These are phyloP conservation scores for Prochilodus magdalenae DNA, from an alignment of 2,113 vertebrate genomes.

Conservation along the genomic window DNA sequence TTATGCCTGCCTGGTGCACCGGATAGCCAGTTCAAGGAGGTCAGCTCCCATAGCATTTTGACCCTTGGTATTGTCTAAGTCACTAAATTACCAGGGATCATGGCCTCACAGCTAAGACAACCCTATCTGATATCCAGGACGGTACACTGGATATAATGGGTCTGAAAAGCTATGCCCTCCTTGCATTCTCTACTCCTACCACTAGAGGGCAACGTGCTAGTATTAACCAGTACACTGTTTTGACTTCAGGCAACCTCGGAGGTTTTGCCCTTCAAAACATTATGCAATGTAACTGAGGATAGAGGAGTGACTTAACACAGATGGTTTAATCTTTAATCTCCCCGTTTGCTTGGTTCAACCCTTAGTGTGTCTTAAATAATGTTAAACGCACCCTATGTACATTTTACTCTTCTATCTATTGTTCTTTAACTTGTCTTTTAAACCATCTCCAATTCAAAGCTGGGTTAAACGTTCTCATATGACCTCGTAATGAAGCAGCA, in stretches of 20 bases:
- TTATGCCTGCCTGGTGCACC: too few relatives aligned
- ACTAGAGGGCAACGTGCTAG: slow-evolving; percentile 13
- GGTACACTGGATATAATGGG: too few relatives aligned
- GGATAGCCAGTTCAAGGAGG: too few relatives aligned
- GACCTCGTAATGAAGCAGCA: not conserved
- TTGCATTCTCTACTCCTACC: not conserved
- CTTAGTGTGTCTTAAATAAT: not conserved
- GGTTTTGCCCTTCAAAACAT: not conserved
- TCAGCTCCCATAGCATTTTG: too few relatives aligned
- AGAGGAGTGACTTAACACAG: not conserved
- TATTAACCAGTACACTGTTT: not conserved
- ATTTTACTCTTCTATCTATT: not conserved
- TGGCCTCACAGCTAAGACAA: too few relatives aligned
- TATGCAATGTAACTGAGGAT: not conserved
- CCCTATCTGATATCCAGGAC: too few relatives aligned
- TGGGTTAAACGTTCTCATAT: not conserved
- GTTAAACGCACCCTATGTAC: not conserved
- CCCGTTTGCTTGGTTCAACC: not conserved
- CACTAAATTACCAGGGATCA: too few relatives aligned
- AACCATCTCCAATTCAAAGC: too few relatives aligned
- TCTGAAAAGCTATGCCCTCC: too few relatives aligned
- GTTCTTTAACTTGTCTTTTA: not conserved
- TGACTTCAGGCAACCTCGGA: not conserved
- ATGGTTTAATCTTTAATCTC: not conserved
- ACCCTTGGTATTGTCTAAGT: too few relatives aligned